Base-by-base conservation (phyloP, 2,113 vertebrate genomes). In the Perccottus glenii region DNA sequence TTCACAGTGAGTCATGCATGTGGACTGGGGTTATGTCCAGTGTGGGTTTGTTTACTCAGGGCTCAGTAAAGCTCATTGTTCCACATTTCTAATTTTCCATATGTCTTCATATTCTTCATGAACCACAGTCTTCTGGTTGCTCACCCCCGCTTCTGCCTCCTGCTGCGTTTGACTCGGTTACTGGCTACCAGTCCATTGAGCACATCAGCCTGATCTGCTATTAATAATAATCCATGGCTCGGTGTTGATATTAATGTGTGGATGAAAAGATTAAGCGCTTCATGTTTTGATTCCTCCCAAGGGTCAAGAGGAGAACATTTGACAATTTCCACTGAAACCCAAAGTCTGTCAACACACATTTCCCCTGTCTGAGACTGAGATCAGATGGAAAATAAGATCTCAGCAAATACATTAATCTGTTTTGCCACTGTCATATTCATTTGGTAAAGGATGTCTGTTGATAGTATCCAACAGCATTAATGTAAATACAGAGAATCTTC, bases 191-290 rank as follows among this genome's bases (percentile, higher is more conserved):
- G 48, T 48, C 60, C 64, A 42, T 63, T 57, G 56, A 73, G 40
- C 65, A 75, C 72, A 75, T 72, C 65, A 36, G 35, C 36, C 73
- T 10, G 48, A 73, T 81, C 64, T 78, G 83, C 78, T 76, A 65
- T 60, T 70, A 80, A 80, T 73, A 78, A 73, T 55, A 27, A 27
- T 49, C 19, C 49, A 74, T 75, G 69, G 75, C 64, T 82, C 67
- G 15, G n/a, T 67, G 60, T 61, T 58, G 73, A 80, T 77, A 79
- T 62, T 74, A 81, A 83, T 77, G 63, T 77, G 63, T 44, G 61
- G 79, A 60, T n/a, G n/a, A 75, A 81, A 75, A 73, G 63, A 73
- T 85, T 76, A 73, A 84, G 85, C 0, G 57, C 66, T 81, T 46
- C 50, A 60, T 14, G 36, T 74, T 58, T 81, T 67, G 60, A 76